phyloP scores from a whole-genome alignment of 2,113 vertebrate genomes.

The Ptychochromis oligacanthus region DNA sequence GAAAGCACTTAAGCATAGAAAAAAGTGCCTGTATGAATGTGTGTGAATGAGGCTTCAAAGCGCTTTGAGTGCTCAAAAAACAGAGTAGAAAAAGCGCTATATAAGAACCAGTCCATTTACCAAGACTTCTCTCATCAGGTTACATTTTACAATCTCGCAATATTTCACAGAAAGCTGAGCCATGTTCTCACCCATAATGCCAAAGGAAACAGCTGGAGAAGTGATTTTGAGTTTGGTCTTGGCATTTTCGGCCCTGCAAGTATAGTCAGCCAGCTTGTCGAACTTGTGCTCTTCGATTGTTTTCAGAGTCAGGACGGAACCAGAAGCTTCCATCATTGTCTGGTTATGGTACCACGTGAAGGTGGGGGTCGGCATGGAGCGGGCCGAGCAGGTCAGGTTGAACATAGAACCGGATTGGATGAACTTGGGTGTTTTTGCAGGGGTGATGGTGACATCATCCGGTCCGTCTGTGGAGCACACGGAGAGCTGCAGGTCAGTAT shows the following conservation, averaged over 20 bases:
- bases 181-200: conserved; percentile 65
- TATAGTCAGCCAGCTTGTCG: conserved; percentile 23
- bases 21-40: too few species aligned
- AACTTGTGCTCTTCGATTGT: background rate
- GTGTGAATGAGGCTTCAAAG: too few species aligned
- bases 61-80: too few species aligned
- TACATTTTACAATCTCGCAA: background rate
- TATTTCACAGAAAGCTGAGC: background rate
- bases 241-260: conserved; percentile 66
- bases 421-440: accelerated
- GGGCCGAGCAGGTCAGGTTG: conserved; percentile 62
- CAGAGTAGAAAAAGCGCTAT: too few species aligned
- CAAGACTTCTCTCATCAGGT: background rate
- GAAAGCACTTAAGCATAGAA: too few species aligned
- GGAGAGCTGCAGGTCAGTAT: too few species aligned
- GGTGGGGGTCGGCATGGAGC: conserved; percentile 66
- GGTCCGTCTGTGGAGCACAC: conserved; percentile 73
- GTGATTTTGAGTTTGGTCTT: conserved; percentile 32
- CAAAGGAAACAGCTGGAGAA: conserved; percentile 3
- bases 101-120: too few species aligned
- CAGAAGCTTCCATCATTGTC: accelerated
- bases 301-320: conserved; percentile 19
- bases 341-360: conserved; percentile 58
- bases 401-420: conserved; percentile 48
- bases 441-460: conserved; percentile 31